phyloP scores from a whole-genome alignment of 2,797 vertebrate genomes.

The Poeciliopsis paucimaculata region DNA sequence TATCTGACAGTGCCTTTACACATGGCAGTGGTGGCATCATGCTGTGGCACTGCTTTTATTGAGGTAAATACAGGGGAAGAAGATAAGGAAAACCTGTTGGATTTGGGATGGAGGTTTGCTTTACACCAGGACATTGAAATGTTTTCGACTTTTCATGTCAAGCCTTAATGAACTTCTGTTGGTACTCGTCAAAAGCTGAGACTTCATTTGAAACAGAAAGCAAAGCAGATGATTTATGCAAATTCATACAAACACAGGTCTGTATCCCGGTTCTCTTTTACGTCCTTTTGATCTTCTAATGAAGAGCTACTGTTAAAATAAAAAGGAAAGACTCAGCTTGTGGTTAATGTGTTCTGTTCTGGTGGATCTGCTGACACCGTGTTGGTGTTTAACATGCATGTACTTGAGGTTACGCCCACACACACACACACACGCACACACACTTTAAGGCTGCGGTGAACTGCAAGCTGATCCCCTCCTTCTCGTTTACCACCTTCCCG shows the following conservation, averaged over 20 bases:
- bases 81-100: neutral
- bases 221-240: conserved; percentile 25
- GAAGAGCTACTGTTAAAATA: neutral
- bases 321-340: neutral
- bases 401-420: neutral
- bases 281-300: conserved; percentile 12
- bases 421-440: conserved; percentile 12
- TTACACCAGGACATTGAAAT: neutral
- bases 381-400: conserved; percentile 10
- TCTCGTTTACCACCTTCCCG: neutral
- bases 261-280: neutral
- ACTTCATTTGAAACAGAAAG: conserved; percentile 14
- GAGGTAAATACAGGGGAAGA: neutral
- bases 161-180: neutral
- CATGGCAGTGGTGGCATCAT: neutral
- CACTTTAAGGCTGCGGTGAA: conserved; percentile 15
- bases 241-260: conserved; percentile 3
- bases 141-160: neutral
- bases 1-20: neutral
- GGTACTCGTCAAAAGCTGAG: neutral
- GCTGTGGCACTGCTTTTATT: neutral
- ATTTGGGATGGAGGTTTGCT: neutral
- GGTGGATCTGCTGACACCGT: conserved; percentile 6
- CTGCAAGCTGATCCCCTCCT: conserved; percentile 33
- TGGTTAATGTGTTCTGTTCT: conserved; percentile 1